phyloP scores from a whole-genome alignment of 2,113 vertebrate genomes.

The Neotragus moschatus region DNA sequence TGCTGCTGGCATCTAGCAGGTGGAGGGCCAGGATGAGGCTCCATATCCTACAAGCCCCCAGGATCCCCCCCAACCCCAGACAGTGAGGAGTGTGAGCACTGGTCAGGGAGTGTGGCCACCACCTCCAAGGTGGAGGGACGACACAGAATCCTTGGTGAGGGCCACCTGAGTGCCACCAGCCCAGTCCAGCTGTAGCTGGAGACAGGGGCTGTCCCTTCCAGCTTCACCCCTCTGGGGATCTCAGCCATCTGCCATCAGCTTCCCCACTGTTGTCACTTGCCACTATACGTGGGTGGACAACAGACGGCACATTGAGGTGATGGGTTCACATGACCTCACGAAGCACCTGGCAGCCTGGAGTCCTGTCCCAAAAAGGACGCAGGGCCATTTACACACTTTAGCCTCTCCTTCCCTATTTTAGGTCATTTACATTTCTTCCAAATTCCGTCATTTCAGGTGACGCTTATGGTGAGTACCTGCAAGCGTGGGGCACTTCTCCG shows the following conservation, averaged over 20 bases:
- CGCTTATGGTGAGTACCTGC: rapidly evolving
- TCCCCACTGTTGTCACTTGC: background rate
- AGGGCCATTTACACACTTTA: rapidly evolving
- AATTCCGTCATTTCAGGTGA: no score
- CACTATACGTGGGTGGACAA: rapidly evolving
- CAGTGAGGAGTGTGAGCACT: rapidly evolving
- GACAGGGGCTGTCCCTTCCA: no score
- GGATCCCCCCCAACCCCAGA: background rate
- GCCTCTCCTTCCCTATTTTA: rapidly evolving
- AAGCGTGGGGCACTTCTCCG: rapidly evolving
- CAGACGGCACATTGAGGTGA: background rate
- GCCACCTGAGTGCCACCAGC: background rate
- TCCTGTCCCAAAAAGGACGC: background rate
- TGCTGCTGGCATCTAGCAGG: background rate
- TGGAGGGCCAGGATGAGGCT: background rate
- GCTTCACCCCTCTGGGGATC: background rate
- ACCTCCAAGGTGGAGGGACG: background rate
- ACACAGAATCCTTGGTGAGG: background rate
- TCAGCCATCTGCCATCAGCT: rapidly evolving
- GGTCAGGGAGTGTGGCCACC: background rate
- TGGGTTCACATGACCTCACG: rapidly evolving
- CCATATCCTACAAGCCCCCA: background rate
- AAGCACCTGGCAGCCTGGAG: background rate
- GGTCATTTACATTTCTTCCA: background rate
- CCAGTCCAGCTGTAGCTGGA: background rate